Evolutionary conservation across 1,140 invertebrate genomes (phyloP).

Genomic region (Formica exsecta): DNA sequence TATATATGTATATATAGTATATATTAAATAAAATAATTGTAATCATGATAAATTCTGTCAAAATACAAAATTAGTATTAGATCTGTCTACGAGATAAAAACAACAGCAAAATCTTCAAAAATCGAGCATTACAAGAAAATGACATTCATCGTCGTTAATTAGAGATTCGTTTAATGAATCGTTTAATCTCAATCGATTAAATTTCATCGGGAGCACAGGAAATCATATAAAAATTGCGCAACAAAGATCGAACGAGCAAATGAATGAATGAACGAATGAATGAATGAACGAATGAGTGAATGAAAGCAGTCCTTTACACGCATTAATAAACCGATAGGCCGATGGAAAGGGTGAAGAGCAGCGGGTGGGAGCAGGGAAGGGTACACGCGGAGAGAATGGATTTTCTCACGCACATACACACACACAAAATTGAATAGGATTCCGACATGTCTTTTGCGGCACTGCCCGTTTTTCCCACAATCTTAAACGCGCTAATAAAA

Average conservation of each 20-base stretch:
- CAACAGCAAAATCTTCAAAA: too few relatives aligned
- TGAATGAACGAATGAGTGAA: conserved; percentile 35
- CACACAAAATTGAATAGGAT: conserved; percentile 43
- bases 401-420: conserved; percentile 33
- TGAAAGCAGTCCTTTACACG: conserved; percentile 53
- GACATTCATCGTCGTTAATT: neutral
- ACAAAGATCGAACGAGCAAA: conserved; percentile 15
- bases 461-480: neutral
- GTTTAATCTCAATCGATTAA: neutral
- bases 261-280: conserved; percentile 56
- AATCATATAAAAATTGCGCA: conserved; percentile 23
- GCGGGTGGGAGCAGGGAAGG: neutral
- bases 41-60: neutral
- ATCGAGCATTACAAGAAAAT: neutral
- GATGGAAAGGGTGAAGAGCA: neutral
- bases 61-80: neutral
- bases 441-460: conserved; percentile 5
- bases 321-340: conserved; percentile 15
- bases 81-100: neutral
- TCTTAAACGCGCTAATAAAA: conserved; percentile 25
- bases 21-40: neutral
- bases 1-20: neutral
- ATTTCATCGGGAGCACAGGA: neutral
- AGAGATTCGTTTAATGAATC: too few relatives aligned
- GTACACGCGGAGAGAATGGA: conserved; percentile 2